phyloP scores from a whole-genome alignment of 2,113 vertebrate genomes.

The Hypanus sabinus region DNA sequence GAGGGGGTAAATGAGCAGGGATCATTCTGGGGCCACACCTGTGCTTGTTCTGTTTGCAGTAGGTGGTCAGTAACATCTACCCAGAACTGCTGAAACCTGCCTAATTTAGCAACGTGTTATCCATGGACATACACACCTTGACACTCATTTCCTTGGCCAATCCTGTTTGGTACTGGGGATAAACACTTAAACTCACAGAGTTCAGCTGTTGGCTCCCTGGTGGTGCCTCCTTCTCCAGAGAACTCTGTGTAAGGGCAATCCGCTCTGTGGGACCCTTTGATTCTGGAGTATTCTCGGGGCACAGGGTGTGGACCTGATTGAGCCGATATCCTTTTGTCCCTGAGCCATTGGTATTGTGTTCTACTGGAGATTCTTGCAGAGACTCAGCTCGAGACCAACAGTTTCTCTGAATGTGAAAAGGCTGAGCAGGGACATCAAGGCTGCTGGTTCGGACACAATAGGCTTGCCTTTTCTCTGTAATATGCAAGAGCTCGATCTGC shows the following conservation, averaged over 20 bases:
- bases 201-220: conserved; percentile 51
- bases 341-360: conserved; percentile 44
- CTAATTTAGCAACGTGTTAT: background rate
- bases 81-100: background rate
- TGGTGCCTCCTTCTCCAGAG: conserved; percentile 40
- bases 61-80: conserved; percentile 13
- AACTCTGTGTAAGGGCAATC: conserved; percentile 60
- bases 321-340: conserved; percentile 42
- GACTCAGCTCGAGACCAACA: conserved; percentile 64
- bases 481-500: conserved; percentile 78
- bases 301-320: background rate
- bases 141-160: conserved; percentile 77
- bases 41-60: conserved; percentile 36
- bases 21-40: too few species aligned
- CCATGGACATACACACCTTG: conserved; percentile 59
- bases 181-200: conserved; percentile 65
- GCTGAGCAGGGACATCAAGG: conserved; percentile 70
- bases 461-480: conserved; percentile 79
- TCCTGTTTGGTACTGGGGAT: conserved; percentile 75
- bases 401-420: conserved; percentile 52
- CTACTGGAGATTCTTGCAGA: conserved; percentile 61
- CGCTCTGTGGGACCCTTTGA: conserved; percentile 59
- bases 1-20: too few species aligned
- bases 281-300: background rate
- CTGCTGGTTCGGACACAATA: conserved; percentile 83